Evolutionary conservation across 1,140 invertebrate species (phyloP).

Genomic region (Neelides sp.): DNA sequence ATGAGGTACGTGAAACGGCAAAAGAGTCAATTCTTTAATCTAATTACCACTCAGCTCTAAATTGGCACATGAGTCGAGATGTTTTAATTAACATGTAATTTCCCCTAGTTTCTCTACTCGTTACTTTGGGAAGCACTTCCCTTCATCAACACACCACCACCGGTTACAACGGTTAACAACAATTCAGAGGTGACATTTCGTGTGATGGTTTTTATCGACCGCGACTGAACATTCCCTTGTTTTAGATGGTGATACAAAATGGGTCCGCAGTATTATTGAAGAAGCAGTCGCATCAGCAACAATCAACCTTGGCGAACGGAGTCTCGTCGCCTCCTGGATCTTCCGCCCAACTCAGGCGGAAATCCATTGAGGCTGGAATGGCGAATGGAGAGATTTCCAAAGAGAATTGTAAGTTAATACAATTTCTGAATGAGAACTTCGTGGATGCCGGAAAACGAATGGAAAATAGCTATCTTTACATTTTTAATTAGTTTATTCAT

Average conservation of each 20-base stretch:
- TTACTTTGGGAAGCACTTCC: slow-evolving; percentile 30
- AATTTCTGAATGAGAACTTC: too few relatives aligned
- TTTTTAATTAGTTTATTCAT: too few relatives aligned
- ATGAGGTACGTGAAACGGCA: too few relatives aligned
- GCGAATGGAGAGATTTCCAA: too few relatives aligned
- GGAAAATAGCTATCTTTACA: too few relatives aligned
- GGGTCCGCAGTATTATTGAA: slow-evolving; percentile 29
- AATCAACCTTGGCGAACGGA: slow-evolving; percentile 15
- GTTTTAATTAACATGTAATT: background rate
- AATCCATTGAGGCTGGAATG: slow-evolving; percentile 26
- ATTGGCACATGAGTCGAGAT: background rate
- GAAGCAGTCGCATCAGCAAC: slow-evolving; percentile 13
- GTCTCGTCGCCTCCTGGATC: too few relatives aligned
- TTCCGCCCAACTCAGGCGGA: too few relatives aligned
- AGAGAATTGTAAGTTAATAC: too few relatives aligned
- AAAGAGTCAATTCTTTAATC: background rate
- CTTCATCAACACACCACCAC: slow-evolving; percentile 15
- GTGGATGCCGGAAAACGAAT: too few relatives aligned
- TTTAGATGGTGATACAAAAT: slow-evolving; percentile 21
- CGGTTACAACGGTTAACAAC: slow-evolving; percentile 27
- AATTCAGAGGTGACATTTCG: too few relatives aligned
- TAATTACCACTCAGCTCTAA: background rate
- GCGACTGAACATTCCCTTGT: too few relatives aligned
- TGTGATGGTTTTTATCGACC: too few relatives aligned
- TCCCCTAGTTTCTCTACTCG: slow-evolving; percentile 18